Base-by-base conservation (phyloP, 2,797 vertebrate species). In the Amphiprion clarkii region DNA sequence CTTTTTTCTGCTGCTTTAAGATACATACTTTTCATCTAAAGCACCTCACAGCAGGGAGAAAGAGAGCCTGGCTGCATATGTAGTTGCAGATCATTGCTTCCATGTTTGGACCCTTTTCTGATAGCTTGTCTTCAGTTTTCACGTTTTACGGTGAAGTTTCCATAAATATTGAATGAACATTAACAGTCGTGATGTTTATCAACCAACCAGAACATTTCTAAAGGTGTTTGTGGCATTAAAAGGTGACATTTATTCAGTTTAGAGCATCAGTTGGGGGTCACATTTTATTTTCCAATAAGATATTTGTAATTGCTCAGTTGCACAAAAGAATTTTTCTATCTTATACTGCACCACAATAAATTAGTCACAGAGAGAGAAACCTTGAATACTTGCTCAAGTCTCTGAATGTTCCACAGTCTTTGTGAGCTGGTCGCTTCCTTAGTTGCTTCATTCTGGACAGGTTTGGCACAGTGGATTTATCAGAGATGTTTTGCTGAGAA, bases 1-100 rank as follows among this genome's bases (percentile, higher is more conserved):
- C 56, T 29, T 31, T 61, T 60, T 76, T 75, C 33, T 51, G 57
- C 13, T 65, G 59, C 64, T 76, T 76, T 66, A 78, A 74, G 76
- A 76, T 79, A 69, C 21, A 82, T 74, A 44, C 17, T 74, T 74
- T 64, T 2, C 33, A 25, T 57, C 12, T 54, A 70, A 65, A 75
- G 48, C 64, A 21, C 23, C 40, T 56, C 0, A 39, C 5, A 75
- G 51, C 44, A 16, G 49, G 69, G 54, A 39, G 4, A 44, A 74
- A 46, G 33, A 19, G 39, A 69, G 4, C 48, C 13, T 29, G 2
- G 6, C 58, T 67, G 53, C 69, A 58, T 44, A 27, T 79, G n/a
- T 42, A 54, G 63, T 68, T 78, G n/a, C 63, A 72, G 63, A 52
- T 82, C 46, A 67, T 74, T 69, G 56, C 17, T 36, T 61, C 8